These are phyloP conservation scores for Gymnoscopelus microlampas DNA, from an alignment of 2,797 vertebrate species.

Conservation along the genomic window DNA sequence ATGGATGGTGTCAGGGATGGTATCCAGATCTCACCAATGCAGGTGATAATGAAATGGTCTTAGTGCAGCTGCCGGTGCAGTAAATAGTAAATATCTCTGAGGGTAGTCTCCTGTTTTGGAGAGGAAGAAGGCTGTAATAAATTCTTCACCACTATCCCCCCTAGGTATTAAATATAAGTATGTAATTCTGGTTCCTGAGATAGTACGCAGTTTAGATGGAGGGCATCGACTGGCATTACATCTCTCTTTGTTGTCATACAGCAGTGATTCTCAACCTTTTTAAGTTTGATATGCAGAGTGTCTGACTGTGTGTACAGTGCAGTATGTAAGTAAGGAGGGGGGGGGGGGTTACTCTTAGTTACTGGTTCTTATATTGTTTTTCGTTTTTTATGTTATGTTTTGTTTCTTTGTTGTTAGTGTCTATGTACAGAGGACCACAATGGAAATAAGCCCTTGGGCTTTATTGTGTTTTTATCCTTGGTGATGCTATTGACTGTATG, in stretches of 20 bases:
- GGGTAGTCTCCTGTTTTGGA: slow-evolving; percentile 35
- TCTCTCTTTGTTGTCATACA: slow-evolving; percentile 43
- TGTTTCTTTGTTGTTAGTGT: slow-evolving; percentile 13
- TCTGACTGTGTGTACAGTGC: not conserved
- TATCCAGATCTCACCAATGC: slow-evolving; percentile 44
- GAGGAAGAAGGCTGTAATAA: slow-evolving; percentile 26
- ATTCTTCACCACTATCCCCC: slow-evolving; percentile 35
- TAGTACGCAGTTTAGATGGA: slow-evolving; percentile 18
- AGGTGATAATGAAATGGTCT: slow-evolving; percentile 57
- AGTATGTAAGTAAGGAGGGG: too few species aligned
- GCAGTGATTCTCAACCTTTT: too few species aligned
- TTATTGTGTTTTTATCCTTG: too few species aligned
- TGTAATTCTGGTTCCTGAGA: slow-evolving; percentile 27
- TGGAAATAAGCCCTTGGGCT: not conserved
- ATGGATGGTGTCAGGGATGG: slow-evolving; percentile 37
- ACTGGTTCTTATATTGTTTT: too few species aligned
- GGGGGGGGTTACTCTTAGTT: too few species aligned
- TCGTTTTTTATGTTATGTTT: too few species aligned
- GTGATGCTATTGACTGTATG: too few species aligned
- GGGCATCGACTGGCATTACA: slow-evolving; percentile 44
- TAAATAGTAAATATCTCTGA: slow-evolving; percentile 58
- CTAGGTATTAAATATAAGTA: slow-evolving; percentile 31
- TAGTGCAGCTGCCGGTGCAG: slow-evolving; percentile 40
- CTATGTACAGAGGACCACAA: not conserved
- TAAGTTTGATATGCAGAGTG: not conserved